These are phyloP conservation scores for Philotrypesis tridentata DNA, from an alignment of 1,140 invertebrate species.

Conservation along the genomic window DNA sequence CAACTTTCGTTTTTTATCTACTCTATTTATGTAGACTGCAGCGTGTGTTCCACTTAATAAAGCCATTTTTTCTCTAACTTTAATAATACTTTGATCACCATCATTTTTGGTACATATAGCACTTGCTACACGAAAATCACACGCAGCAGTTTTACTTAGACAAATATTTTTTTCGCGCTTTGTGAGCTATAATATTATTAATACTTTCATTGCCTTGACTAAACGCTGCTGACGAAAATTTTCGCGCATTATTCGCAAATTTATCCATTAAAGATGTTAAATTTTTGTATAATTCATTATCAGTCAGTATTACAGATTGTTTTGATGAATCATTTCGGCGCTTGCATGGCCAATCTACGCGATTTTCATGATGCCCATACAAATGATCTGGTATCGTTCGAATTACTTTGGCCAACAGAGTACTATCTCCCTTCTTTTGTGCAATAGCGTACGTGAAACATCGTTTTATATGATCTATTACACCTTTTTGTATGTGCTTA, in stretches of 20 bases:
- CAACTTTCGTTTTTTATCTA: too few species aligned
- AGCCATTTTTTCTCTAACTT: neutral
- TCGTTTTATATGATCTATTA: conserved; percentile 50
- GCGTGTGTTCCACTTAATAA: neutral
- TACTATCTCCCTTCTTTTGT: too few species aligned
- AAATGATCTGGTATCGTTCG: conserved; percentile 49
- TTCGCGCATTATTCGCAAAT: conserved; percentile 41
- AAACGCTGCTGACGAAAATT: conserved; percentile 44
- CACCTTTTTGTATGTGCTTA: conserved; percentile 44
- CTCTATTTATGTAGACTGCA: neutral
- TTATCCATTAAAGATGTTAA: conserved; percentile 25
- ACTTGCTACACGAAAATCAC: neutral
- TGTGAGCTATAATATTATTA: conserved; percentile 22
- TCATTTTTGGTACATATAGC: conserved; percentile 2
- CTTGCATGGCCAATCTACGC: too few species aligned
- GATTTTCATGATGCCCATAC: conserved; percentile 50
- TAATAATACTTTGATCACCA: neutral
- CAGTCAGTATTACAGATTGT: conserved; percentile 31
- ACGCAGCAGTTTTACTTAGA: neutral
- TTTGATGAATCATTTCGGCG: conserved; percentile 44
- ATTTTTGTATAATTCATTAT: conserved; percentile 4
- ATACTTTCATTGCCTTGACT: conserved; percentile 43
- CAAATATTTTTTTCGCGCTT: conserved; percentile 9
- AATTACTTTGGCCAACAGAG: conserved; percentile 55
- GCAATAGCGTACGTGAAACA: conserved; percentile 51